Evolutionary conservation across 2,113 vertebrate genomes (phyloP), one percentile per base, ranked within the genome.

Genomic region (Takifugu flavidus): DNA sequence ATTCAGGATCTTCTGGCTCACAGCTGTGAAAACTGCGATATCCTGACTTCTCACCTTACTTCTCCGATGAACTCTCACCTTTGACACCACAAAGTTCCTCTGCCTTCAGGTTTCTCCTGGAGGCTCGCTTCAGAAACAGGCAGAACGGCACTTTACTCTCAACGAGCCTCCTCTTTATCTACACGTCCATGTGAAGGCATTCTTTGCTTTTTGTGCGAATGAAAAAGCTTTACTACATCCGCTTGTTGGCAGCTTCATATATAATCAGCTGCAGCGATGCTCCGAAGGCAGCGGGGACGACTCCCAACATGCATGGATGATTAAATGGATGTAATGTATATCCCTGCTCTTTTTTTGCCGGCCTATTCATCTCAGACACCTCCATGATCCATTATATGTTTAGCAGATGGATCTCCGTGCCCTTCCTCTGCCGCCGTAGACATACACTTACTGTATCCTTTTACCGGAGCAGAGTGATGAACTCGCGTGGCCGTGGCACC

Each of bases 321-420:
- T 90, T 91, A 90, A 90, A 90, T 85, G 86, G 86, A 85, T 90
- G 87, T 87, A 90, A 90, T 86, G 85, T 89, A 89, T 89, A 89
- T 88, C 86, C 77, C 63, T 85, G 57, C 75, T 60, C 56, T 44
- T 78, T 77, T 79, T 79, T 87, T 79, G 77, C 80, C 55, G 89
- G 83, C 82, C 85, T 89, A 89, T 91, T 91, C 88, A 90, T 88
- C 67, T 71, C 70, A 77, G 79, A 87, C 84, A 79, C 78, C 56
- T 56, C 66, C 50, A 53, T 66, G 83, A 91, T 91, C 79, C 82
- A 90, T 91, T 87, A 90, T 75, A 77, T 49, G 49, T 52, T 34
- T 25, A 55, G 62, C 75, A 90, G 89, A 90, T 91, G 83, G 86
- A 90, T 91, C 80, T 82, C 77, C 63, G 43, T 88, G 89, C 83